A percentile compares a stretch with the other conserved stretches of the same genome.
Conservation (phyloP, 1,140 invertebrate species). For the Asobara japonica region DNA sequence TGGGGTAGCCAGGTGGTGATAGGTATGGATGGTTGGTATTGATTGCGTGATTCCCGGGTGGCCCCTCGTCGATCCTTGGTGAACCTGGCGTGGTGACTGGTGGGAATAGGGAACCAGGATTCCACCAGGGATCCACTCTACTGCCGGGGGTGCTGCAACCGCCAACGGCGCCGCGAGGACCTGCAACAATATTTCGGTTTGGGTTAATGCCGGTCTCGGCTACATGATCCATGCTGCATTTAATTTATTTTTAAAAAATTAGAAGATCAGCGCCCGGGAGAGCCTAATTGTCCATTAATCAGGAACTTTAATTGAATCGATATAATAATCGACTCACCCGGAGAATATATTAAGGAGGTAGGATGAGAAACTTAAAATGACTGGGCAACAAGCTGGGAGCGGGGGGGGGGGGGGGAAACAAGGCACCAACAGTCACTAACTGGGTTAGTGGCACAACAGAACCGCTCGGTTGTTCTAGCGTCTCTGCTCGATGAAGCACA, state of each 20-base stretch:
- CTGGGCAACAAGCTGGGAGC: not conserved
- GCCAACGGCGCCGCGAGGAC: conserved; percentile 64
- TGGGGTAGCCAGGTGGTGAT: conserved; percentile 33
- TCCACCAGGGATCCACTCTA: conserved; percentile 65
- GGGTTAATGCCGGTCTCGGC: not conserved
- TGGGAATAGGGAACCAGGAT: conserved; percentile 54
- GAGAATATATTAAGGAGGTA: not conserved
- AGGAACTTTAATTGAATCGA: too few relatives aligned
- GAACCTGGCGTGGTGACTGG: conserved; percentile 52
- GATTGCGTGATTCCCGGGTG: conserved; percentile 41
- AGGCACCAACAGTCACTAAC: conserved; percentile 63
- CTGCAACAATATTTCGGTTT: conserved; percentile 45
- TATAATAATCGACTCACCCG: too few relatives aligned
- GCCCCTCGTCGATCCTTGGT: conserved; percentile 55
- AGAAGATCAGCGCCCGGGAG: too few relatives aligned
- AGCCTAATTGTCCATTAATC: too few relatives aligned
- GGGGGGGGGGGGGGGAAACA: conserved; percentile 43
- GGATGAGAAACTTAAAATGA: not conserved
- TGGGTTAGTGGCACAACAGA: conserved; percentile 64
- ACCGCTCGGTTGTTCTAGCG: conserved; percentile 48
- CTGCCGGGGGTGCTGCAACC: conserved; percentile 62
- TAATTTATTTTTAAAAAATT: too few relatives aligned
- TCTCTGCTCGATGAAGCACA: not conserved
- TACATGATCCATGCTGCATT: not conserved
- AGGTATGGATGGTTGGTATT: conserved; percentile 26